These are phyloP conservation scores for Stigmatopora argus DNA, from an alignment of 2,113 vertebrate species.

Conservation along the genomic window DNA sequence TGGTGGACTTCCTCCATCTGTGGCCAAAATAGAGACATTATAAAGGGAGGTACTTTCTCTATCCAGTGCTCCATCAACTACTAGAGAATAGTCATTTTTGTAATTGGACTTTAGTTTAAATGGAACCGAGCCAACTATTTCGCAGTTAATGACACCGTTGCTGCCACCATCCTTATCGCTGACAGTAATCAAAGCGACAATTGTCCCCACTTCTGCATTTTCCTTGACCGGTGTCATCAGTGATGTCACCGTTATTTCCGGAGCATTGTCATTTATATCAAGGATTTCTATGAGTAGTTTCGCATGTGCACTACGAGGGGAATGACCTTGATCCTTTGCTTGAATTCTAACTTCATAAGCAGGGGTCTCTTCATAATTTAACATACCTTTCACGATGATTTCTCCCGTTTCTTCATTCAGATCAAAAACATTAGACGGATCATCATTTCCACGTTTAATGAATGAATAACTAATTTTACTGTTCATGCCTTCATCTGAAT, in stretches of 20 bases:
- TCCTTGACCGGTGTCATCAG: constrained; percentile 75
- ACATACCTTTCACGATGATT: constrained; percentile 61
- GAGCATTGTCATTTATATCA: constrained; percentile 82
- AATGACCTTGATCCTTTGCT: constrained; percentile 16
- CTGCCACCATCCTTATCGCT: constrained; percentile 72
- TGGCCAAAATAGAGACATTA: constrained; percentile 72
- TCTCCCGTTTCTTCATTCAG: constrained; percentile 73
- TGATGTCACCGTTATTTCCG: constrained; percentile 76
- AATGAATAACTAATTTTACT: constrained; percentile 48
- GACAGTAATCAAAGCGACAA: constrained; percentile 77
- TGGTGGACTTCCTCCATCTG: constrained; percentile 74
- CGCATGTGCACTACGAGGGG: constrained; percentile 55
- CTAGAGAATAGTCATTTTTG: constrained; percentile 78
- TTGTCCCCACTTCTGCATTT: constrained; percentile 71
- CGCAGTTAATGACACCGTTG: constrained; percentile 45
- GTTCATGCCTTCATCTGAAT: constrained; percentile 68
- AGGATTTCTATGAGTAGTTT: constrained; percentile 79
- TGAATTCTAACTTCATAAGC: constrained; percentile 31
- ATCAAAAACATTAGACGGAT: constrained; percentile 64
- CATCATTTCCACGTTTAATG: constrained; percentile 64
- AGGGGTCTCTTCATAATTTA: constrained; percentile 72
- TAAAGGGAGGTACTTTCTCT: constrained; percentile 73
- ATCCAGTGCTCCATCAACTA: constrained; percentile 74
- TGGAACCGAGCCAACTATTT: constrained; percentile 21
- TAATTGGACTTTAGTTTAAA: constrained; percentile 71